Evolutionary conservation across 2,113 vertebrate species (phyloP), one percentile per base, ranked within the genome.

Genomic region (Catharus fuscescens): DNA sequence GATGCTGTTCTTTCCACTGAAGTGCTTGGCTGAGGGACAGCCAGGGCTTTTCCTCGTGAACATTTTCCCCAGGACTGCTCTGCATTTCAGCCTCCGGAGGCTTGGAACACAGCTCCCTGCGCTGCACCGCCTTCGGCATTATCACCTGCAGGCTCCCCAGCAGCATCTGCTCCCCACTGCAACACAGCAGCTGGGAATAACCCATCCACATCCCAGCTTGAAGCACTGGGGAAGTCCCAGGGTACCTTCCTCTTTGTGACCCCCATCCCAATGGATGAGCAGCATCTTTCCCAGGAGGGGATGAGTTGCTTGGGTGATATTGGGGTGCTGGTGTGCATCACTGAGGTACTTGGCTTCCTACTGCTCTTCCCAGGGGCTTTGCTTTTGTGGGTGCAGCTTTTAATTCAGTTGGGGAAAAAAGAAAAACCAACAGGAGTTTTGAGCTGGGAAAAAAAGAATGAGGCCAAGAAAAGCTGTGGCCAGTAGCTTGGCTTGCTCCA

Each of bases 71-170:
- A 2, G 10, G 20, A 32, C 1, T 10, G 42, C 14, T 62, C 61
- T 2, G 2, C 18, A 14, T 47, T 66, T 21, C 76, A 82, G 47
- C 42, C 34, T 61, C 36, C 0, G 0, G 42, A 59, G 31, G 16
- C 44, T 40, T 2, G 9, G 31, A 44, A 31, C 15, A 42, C 5
- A 6, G 36, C 3, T 6, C 42, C 53, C 59, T 50, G 64, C 59
- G 38, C 71, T 59, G 76, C 0, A 0, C 50, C 0, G 0, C 85
- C 73, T 59, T 66, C 0, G 0, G 40, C 48, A 23, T 9, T 15
- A 4, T 44, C 61, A 18, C 25, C 64, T 8, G 9, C 5, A 2
- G 71, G 54, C 18, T 78, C 60, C 36, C 9, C 0, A 5, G 56
- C 18, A 29, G 60, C 29, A 40, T 14, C 74, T 74, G 29, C 69